phyloP scores from a whole-genome alignment of 2,888 invertebrate species.

The Napeogenes sylphis region DNA sequence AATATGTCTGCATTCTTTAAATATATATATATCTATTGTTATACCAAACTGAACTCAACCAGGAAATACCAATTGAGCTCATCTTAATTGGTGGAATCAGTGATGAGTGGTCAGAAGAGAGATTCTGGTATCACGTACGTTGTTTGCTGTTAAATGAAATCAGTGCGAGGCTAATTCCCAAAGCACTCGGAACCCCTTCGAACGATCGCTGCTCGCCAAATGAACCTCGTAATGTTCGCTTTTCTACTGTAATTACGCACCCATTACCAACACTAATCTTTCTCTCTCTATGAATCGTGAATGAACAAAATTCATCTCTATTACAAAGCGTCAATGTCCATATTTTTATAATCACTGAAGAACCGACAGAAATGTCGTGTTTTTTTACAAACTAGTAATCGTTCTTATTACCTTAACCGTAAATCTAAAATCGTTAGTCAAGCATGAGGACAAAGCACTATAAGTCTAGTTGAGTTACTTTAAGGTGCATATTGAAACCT shows the following conservation, averaged over 20 bases:
- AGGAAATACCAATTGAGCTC: conserved; percentile 14
- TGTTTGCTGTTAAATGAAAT: conserved; percentile 62
- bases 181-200: conserved; percentile 60
- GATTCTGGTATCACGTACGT: conserved; percentile 37
- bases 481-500: conserved; percentile 46
- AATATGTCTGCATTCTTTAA: neutral
- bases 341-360: conserved; percentile 35
- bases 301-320: conserved; percentile 42
- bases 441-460: conserved; percentile 30
- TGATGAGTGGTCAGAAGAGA: conserved; percentile 27
- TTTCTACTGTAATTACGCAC: conserved; percentile 75
- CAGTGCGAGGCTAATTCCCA: conserved; percentile 49
- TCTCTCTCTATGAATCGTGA: conserved; percentile 38
- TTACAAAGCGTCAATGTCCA: conserved; percentile 39
- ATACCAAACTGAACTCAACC: conserved; percentile 3
- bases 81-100: conserved; percentile 30
- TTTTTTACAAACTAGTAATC: conserved; percentile 52
- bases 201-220: conserved; percentile 67
- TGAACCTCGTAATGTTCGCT: conserved; percentile 74
- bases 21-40: neutral
- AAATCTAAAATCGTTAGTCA: conserved; percentile 57
- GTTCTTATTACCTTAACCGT: conserved; percentile 59
- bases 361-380: conserved; percentile 19
- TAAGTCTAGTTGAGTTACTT: conserved; percentile 28
- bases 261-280: conserved; percentile 73